Base-by-base conservation (phyloP, 53 echinoderm and acorn worm genomes). In the Holothuria scabra region DNA sequence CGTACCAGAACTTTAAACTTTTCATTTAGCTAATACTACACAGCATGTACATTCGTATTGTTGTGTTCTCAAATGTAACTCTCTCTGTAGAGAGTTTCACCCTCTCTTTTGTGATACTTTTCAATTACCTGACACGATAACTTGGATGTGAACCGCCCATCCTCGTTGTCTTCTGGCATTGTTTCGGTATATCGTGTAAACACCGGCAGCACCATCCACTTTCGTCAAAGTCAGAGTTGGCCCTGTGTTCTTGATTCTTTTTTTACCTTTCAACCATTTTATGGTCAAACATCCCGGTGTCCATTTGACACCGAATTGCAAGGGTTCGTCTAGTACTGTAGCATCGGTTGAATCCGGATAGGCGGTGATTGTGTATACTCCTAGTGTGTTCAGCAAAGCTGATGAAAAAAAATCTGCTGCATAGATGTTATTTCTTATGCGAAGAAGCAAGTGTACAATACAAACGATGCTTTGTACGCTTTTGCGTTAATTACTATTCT, bases 71-170 rank as follows among this genome's bases (percentile, higher is more conserved):
- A n/a, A n/a, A n/a, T n/a, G n/a, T n/a, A n/a, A n/a, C n/a, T n/a
- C n/a, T n/a, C n/a, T n/a, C n/a, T n/a, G n/a, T n/a, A n/a, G n/a
- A n/a, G n/a, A n/a, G n/a, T n/a, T n/a, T n/a, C n/a, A n/a, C n/a
- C n/a, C n/a, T n/a, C n/a, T n/a, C n/a, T n/a, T n/a, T n/a, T n/a
- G n/a, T n/a, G n/a, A n/a, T n/a, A n/a, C n/a, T n/a, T n/a, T n/a
- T n/a, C n/a, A n/a, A n/a, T 67, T 68, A 68, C 68, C 68, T 68
- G 68, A 29, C 30, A 68, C 68, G 3, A 68, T 68, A 22, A 68
- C n/a, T 41, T 68, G 34, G 38, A 68, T 68, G 19, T 68, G 3
- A 2, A 33, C 69, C 21, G 69, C 69, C 69, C 69, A 69, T 11
- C 69, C 69, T 34, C 69, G 34, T 30, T 34, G 19, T 69, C 69